Conservation (phyloP, 2,888 invertebrate species). For the Itoplectis maculator region DNA sequence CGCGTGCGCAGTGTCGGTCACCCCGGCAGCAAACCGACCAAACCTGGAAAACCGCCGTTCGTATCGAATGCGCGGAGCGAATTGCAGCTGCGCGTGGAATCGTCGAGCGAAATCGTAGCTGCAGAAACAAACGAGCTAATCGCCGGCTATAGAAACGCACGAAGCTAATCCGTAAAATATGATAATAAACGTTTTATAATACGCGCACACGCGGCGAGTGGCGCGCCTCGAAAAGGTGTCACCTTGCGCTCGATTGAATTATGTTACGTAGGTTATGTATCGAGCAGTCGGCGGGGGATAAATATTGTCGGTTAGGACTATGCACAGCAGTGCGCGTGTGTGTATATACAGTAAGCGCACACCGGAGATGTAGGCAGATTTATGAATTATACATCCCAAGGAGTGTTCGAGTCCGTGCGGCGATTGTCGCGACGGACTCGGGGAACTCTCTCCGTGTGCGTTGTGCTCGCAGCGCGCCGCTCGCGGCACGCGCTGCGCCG, state of each 20-base stretch:
- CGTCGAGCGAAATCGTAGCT: too few relatives aligned
- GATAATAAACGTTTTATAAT: constrained; percentile 19
- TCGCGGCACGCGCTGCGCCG: constrained; percentile 2
- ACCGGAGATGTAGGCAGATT: constrained; percentile 69
- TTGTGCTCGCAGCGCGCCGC: background rate
- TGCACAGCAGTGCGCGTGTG: too few relatives aligned
- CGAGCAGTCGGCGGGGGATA: background rate
- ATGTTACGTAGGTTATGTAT: constrained; percentile 16
- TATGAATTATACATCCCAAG: constrained; percentile 76
- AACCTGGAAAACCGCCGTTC: constrained; percentile 63
- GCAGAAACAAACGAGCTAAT: too few relatives aligned
- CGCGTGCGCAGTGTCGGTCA: constrained; percentile 30
- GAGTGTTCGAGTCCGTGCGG: constrained; percentile 17
- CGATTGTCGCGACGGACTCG: constrained; percentile 32
- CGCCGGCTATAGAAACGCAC: background rate
- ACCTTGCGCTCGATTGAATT: constrained; percentile 44
- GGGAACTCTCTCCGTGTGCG: background rate
- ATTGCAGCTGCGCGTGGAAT: too few relatives aligned
- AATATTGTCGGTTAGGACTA: background rate
- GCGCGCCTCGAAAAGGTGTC: constrained; percentile 20
- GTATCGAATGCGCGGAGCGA: too few relatives aligned
- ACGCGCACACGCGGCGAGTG: background rate
- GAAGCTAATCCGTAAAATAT: background rate
- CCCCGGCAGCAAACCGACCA: constrained; percentile 37
- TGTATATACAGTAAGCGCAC: constrained; percentile 58